phyloP scores from a whole-genome alignment of 2,888 invertebrate genomes.

The Tryphoninae sp. region DNA sequence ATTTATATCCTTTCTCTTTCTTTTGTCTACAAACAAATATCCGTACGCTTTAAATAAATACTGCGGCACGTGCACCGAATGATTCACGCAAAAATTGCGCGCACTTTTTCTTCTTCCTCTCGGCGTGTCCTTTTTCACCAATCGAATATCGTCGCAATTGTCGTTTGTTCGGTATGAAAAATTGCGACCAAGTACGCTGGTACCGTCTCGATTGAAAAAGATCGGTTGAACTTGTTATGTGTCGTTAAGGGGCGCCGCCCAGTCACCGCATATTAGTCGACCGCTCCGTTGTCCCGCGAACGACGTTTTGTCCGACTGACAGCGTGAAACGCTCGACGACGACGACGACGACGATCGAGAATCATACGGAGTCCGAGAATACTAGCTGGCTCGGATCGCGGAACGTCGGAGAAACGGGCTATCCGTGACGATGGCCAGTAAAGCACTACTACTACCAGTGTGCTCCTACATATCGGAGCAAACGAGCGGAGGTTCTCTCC shows the following conservation, averaged over 20 bases:
- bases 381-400: background rate
- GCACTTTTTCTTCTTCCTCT: conserved; percentile 20
- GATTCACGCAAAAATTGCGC: conserved; percentile 41
- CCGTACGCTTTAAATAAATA: conserved; percentile 12
- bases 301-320: conserved; percentile 55
- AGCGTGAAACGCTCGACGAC: conserved; percentile 52
- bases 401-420: background rate
- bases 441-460: conserved; percentile 58
- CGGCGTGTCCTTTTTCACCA: background rate
- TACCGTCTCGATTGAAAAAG: background rate
- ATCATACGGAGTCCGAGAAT: conserved; percentile 38
- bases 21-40: background rate
- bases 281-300: background rate
- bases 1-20: conserved; percentile 63
- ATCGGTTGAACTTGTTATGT: conserved; percentile 16
- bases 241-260: conserved; percentile 60
- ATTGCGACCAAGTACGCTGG: background rate
- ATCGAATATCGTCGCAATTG: background rate
- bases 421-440: conserved; percentile 45
- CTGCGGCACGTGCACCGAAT: conserved; percentile 31
- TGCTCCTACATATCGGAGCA: conserved; percentile 34
- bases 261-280: conserved; percentile 13
- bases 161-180: conserved; percentile 11
- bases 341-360: conserved; percentile 45
- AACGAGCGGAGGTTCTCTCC: conserved; percentile 41